Evolutionary conservation across 2,888 invertebrate genomes (phyloP), one percentile per base, ranked within the genome.

Genomic region (Hypselothyrea guttata): DNA sequence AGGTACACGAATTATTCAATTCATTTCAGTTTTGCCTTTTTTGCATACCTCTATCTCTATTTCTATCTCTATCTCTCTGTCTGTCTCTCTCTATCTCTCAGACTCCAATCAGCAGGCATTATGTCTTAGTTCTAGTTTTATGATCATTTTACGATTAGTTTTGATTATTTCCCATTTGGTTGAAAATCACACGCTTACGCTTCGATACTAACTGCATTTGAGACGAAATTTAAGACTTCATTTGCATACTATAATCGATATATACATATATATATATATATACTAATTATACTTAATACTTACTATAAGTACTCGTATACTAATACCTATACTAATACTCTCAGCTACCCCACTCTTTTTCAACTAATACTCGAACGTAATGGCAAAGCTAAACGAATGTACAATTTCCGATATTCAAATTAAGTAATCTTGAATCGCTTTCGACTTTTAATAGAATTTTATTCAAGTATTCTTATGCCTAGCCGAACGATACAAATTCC

Each of bases 171-270:
- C 42, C 18, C 8, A 7, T 13, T 8, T 41, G 7, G 27, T 30
- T 48, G 51, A 0, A 49, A 56, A 63, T 74, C 78, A 82, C 84
- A 78, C 82, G 84, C 78, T 78, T 78, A 60, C 71, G 78, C 78
- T 84, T 84, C 57, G 68, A 59, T 75, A 81, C 71, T 84, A 84
- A 84, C 75, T 74, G 84, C 84, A 81, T 77, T 71, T 73, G 66
- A 56, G 56, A 63, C 56, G 67, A 75, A 56, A 64, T 15, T 9
- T 16, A 33, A 40, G 37, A 52, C 34, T 59, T 56, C 52, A 72
- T 71, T 73, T 71, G 56, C 73, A 68, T 72, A 67, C 48, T 71
- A 61, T 66, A 64, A 30, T 51, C 37, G 45, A 61, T 49, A 54
- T 41, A 44, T 59, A 54, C 37, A 42, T 49, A 46, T 52, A 47